Evolutionary conservation across 30 jellyfish, hydroid and myxozoan genomes (phyloP).

Genomic region (Turritopsis rubra): DNA sequence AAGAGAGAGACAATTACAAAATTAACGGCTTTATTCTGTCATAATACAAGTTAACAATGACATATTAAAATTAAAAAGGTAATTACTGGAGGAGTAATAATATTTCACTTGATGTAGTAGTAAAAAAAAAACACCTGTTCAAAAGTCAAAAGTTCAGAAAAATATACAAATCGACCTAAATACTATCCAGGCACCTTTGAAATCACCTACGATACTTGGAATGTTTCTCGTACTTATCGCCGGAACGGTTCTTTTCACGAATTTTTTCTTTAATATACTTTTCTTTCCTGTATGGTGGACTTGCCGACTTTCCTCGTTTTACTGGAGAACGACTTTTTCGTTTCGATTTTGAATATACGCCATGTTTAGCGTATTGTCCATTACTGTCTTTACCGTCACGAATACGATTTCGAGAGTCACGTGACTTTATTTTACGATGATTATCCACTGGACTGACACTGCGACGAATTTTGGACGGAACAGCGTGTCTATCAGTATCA

Average conservation of each 20-base stretch:
- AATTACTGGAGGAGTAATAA: neutral
- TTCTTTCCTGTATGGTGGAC: conserved; percentile 4
- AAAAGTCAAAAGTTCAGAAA: neutral
- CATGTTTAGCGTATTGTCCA: conserved; percentile 60
- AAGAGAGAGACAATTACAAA: neutral
- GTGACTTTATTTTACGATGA: conserved; percentile 2
- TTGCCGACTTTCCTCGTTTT: conserved; percentile 26
- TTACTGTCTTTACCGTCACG: conserved; percentile 25
- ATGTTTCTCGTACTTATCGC: conserved; percentile 11
- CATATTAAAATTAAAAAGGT: neutral
- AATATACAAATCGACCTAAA: too few species aligned
- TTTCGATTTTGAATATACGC: conserved; percentile 37
- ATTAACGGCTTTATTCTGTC: neutral
- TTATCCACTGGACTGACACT: conserved; percentile 27
- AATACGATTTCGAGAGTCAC: neutral
- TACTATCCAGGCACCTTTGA: too few species aligned
- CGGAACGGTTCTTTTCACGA: neutral
- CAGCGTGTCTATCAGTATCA: conserved; percentile 45
- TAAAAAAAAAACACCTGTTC: too few species aligned
- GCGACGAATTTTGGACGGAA: conserved; percentile 48
- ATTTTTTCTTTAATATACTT: neutral
- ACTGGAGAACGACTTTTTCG: conserved; percentile 45
- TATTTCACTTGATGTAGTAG: neutral
- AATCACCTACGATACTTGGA: neutral
- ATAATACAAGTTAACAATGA: neutral